phyloP scores from a whole-genome alignment of 1,140 invertebrate genomes.

The Drosophila setifemur region DNA sequence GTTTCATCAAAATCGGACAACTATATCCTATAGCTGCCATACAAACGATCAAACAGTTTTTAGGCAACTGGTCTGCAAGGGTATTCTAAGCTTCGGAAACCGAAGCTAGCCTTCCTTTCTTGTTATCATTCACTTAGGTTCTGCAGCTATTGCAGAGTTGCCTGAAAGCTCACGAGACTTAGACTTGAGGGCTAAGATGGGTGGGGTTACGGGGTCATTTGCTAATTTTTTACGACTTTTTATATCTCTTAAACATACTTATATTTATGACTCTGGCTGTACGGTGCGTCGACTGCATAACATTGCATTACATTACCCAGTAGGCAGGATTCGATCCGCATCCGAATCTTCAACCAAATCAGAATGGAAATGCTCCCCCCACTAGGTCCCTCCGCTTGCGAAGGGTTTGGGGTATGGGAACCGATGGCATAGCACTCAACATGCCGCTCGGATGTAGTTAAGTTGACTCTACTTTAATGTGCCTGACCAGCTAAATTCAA shows the following conservation, averaged over 20 bases:
- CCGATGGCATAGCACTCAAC: constrained; percentile 50
- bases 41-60: no score
- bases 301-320: constrained; percentile 75
- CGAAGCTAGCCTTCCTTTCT: neutral
- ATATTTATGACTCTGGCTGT: constrained; percentile 70
- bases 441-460: constrained; percentile 59
- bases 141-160: neutral
- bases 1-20: no score
- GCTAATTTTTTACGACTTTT: constrained; percentile 76
- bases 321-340: constrained; percentile 60
- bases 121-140: constrained; percentile 10
- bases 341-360: constrained; percentile 69
- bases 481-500: constrained; percentile 73
- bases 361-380: constrained; percentile 37
- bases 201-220: constrained; percentile 56
- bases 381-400: neutral
- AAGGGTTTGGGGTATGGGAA: constrained; percentile 10
- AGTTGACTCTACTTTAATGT: constrained; percentile 69
- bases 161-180: constrained; percentile 61
- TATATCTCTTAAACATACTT: constrained; percentile 77
- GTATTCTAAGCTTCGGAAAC: no score
- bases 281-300: constrained; percentile 73
- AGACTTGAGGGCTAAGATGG: constrained; percentile 2
- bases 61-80: no score
- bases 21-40: no score